These are phyloP conservation scores for Heteropelma amictum DNA, from an alignment of 2,888 invertebrate genomes.

Conservation along the genomic window DNA sequence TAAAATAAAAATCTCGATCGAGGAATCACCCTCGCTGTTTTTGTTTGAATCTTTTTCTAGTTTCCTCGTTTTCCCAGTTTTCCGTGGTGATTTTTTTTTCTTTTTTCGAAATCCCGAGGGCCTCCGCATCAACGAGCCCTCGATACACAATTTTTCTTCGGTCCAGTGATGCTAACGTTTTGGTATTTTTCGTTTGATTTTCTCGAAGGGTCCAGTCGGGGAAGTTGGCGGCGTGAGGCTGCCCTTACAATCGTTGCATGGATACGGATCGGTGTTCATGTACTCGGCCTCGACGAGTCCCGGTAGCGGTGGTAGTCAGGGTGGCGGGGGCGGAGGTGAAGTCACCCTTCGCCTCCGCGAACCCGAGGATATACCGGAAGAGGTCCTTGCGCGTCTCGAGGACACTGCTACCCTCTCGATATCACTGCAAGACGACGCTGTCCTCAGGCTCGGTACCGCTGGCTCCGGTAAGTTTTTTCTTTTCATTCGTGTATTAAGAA, in stretches of 20 bases:
- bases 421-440: conserved; percentile 76
- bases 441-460: conserved; percentile 75
- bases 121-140: no score
- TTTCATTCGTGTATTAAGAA: no score
- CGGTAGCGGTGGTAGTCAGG: conserved; percentile 68
- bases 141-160: no score
- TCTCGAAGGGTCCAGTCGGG: conserved; percentile 73
- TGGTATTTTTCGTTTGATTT: neutral
- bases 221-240: conserved; percentile 77
- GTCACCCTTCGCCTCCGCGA: conserved; percentile 77
- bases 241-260: conserved; percentile 76
- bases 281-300: conserved; percentile 77
- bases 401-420: conserved; percentile 77
- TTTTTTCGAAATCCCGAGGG: neutral
- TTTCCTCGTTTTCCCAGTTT: no score
- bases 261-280: conserved; percentile 77
- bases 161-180: no score
- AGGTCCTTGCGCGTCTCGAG: conserved; percentile 76
- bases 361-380: conserved; percentile 77
- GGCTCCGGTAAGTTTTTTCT: conserved; percentile 70
- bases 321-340: conserved; percentile 73
- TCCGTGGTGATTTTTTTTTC: no score
- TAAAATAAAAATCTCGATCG: no score
- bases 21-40: no score
- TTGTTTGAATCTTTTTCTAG: no score